These are phyloP conservation scores for Melanerpes aurifrons DNA, from an alignment of 2,113 vertebrate species.

Conservation along the genomic window DNA sequence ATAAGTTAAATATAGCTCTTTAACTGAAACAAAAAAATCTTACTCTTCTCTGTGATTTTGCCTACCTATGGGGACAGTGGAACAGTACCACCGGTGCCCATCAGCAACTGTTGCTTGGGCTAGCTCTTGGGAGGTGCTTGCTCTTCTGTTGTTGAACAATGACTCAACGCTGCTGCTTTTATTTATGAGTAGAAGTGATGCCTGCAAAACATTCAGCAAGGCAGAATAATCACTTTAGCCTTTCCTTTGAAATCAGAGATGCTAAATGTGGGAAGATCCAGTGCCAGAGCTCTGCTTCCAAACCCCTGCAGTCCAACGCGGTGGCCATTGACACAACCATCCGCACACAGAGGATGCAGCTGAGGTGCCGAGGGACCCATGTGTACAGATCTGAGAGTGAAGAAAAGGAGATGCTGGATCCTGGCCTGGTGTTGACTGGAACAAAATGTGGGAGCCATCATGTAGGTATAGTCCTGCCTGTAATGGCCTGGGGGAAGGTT, in stretches of 20 bases:
- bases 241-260: conserved; percentile 78
- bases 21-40: background rate
- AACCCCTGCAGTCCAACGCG: conserved; percentile 87
- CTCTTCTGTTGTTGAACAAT: background rate
- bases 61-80: background rate
- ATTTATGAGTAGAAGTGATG: background rate
- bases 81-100: background rate
- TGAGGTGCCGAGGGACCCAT: conserved; percentile 89
- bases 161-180: background rate
- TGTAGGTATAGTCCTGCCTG: conserved; percentile 70
- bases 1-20: background rate
- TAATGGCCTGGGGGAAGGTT: background rate
- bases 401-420: conserved; percentile 91
- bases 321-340: conserved; percentile 92
- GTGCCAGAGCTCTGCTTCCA: conserved; percentile 84
- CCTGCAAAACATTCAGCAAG: background rate
- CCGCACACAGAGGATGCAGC: conserved; percentile 44
- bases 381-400: conserved; percentile 83
- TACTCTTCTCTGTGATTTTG: background rate
- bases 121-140: background rate
- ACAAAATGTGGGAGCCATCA: conserved; percentile 93
- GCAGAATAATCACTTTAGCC: background rate
- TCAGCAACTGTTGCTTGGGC: background rate
- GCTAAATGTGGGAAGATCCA: conserved; percentile 97
- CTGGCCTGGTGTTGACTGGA: conserved; percentile 93